Evolutionary conservation across 2,113 vertebrate species (phyloP).

Genomic region (Callipepla californica): DNA sequence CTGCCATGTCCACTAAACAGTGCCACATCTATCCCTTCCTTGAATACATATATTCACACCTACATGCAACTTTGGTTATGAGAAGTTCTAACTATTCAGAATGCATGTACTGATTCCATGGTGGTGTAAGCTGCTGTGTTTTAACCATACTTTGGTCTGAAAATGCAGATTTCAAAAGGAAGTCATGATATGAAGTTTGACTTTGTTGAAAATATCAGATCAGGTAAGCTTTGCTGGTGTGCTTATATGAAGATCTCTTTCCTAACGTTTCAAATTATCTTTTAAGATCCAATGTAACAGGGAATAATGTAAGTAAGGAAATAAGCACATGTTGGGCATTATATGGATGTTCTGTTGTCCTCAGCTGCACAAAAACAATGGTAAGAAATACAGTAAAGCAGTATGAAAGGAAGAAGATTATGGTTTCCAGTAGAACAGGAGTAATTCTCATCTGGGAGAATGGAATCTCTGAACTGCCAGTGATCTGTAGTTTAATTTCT

Average conservation of each 20-base stretch:
- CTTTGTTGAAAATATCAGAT: not conserved
- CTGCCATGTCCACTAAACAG: no score
- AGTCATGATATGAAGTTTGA: not conserved
- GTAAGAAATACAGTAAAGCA: not conserved
- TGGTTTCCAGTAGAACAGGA: not conserved
- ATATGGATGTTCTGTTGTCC: not conserved
- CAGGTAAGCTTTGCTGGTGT: not conserved
- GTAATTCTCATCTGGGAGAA: not conserved
- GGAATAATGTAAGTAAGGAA: not conserved
- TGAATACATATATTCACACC: not conserved
- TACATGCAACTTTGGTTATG: not conserved
- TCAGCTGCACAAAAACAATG: not conserved
- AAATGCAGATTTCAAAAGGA: not conserved
- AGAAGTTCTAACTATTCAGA: not conserved
- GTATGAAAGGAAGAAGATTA: not conserved
- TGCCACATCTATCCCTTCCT: no score
- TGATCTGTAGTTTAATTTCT: no score
- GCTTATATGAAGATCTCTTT: not conserved
- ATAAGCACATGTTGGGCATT: not conserved
- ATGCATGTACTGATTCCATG: not conserved
- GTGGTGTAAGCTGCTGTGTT: not conserved
- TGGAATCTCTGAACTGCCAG: not conserved
- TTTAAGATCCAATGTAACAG: not conserved
- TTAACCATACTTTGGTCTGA: not conserved
- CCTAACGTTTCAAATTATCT: not conserved